These are phyloP conservation scores for Meteorus sp. DNA, from an alignment of 1,140 invertebrate genomes.

Conservation along the genomic window DNA sequence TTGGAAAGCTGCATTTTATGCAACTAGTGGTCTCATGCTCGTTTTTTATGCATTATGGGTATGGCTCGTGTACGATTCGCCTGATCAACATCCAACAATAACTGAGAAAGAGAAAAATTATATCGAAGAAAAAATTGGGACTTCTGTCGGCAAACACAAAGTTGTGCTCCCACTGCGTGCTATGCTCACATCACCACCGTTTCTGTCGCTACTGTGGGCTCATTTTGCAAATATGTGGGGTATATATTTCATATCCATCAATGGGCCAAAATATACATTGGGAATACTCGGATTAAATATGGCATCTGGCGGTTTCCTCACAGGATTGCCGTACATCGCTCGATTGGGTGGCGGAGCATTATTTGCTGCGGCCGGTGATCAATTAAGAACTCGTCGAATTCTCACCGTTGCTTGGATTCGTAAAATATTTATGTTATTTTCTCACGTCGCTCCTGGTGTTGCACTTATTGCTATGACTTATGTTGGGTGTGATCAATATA, in stretches of 20 bases:
- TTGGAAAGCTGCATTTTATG: conserved; percentile 75
- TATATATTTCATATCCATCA: conserved; percentile 81
- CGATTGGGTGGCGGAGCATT: conserved; percentile 66
- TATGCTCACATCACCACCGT: conserved; percentile 68
- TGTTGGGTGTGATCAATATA: conserved; percentile 65
- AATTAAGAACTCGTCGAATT: conserved; percentile 62
- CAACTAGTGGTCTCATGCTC: conserved; percentile 67
- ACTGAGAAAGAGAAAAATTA: conserved; percentile 74
- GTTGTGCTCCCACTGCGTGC: conserved; percentile 48
- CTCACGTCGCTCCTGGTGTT: conserved; percentile 71
- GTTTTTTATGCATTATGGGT: conserved; percentile 68
- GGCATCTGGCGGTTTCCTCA: conserved; percentile 69
- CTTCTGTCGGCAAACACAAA: conserved; percentile 60
- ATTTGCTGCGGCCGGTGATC: conserved; percentile 70
- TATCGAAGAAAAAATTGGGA: conserved; percentile 68
- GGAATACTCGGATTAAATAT: conserved; percentile 84
- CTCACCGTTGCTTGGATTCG: conserved; percentile 66
- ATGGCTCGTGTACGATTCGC: conserved; percentile 69
- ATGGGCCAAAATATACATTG: conserved; percentile 86
- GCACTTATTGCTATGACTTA: conserved; percentile 68
- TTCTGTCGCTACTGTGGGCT: conserved; percentile 67
- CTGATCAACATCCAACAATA: conserved; percentile 75
- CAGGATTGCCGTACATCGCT: conserved; percentile 71
- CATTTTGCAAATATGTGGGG: conserved; percentile 80
- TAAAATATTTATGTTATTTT: conserved; percentile 72